Base-by-base conservation (phyloP, 35 echinoderm and acorn worm genomes). In the Apostichopus californicus region DNA sequence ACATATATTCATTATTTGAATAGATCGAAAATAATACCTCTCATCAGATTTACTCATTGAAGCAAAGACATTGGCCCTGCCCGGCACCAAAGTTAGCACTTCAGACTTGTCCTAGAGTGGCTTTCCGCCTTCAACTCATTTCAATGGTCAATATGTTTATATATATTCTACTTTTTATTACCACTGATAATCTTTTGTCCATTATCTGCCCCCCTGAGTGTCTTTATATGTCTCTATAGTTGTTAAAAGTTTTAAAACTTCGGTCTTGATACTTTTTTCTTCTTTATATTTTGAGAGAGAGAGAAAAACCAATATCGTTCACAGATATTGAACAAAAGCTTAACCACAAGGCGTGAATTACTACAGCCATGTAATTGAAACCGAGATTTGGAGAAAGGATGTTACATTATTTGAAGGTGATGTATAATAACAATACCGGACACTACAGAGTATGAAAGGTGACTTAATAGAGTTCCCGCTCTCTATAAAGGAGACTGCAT, bases 331-430 rank as follows among this genome's bases (percentile, higher is more conserved):
- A 18, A 75, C 71, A 75, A 75, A 75, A 75, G 71, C n/a, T 18
- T 75, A 75, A 75, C 71, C 71, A 75, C 71, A n/a, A 18, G 71
- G 71, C 17, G 71, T 18, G 71, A 75, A n/a, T 75, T 75, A 22
- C 71, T 75, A 75, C 71, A 75, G 71, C 13, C 71, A 75, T 75
- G 71, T 75, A 75, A 75, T 75, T 75, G 71, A 75, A 75, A 75
- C 71, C 71, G 17, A 14, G 71, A 18, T 22, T 22, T 75, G 14
- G 4, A 18, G 71, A 75, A 75, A 18, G 6, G 71, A 58, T 85
- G 81, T 85, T 59, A 52, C 57, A 85, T 85, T 85, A 58, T 9
- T 58, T 21, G 81, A 20, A 85, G 81, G 81, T 85, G 81, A 85
- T 59, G 81, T 85, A 58, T 60, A 81, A 85, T 18, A 85, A 85